Evolutionary conservation across 1,140 invertebrate genomes (phyloP).

Genomic region (Bombus fervidus): DNA sequence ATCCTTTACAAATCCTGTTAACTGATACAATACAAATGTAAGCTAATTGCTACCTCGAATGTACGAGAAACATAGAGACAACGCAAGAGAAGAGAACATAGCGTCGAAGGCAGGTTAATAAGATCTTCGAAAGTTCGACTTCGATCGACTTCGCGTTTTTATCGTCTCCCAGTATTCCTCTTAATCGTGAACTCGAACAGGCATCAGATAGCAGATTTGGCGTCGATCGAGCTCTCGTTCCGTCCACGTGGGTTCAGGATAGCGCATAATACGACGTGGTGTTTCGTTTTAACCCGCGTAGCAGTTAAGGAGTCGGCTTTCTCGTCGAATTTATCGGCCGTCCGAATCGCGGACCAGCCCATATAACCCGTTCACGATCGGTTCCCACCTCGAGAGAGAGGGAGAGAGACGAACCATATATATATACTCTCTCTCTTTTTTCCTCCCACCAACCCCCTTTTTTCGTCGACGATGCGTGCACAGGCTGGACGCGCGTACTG

Average conservation of each 20-base stretch:
- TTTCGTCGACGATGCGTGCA: neutral
- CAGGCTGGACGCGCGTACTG: slow-evolving; percentile 14
- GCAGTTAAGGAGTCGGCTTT: slow-evolving; percentile 34
- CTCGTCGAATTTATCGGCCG: slow-evolving; percentile 61
- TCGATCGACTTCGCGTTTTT: no score
- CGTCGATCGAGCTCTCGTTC: neutral
- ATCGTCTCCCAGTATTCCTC: neutral
- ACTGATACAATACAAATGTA: no score
- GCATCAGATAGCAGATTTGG: slow-evolving; percentile 5
- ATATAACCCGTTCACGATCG: slow-evolving; percentile 59
- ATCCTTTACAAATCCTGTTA: no score
- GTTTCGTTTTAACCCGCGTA: slow-evolving; percentile 54
- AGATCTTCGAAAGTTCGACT: neutral
- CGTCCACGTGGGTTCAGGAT: neutral
- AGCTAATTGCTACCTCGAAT: no score
- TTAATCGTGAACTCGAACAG: neutral
- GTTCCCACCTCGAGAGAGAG: slow-evolving; percentile 49
- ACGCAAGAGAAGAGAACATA: no score
- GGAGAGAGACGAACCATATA: neutral
- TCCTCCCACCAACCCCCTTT: neutral
- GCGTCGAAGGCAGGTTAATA: neutral
- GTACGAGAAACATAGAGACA: no score
- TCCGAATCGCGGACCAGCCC: slow-evolving; percentile 60
- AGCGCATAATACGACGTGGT: slow-evolving; percentile 49
- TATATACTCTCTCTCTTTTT: neutral